Evolutionary conservation across 1,140 invertebrate genomes (phyloP), one percentile per base, ranked within the genome.

Genomic region (Cydia fagiglandana): DNA sequence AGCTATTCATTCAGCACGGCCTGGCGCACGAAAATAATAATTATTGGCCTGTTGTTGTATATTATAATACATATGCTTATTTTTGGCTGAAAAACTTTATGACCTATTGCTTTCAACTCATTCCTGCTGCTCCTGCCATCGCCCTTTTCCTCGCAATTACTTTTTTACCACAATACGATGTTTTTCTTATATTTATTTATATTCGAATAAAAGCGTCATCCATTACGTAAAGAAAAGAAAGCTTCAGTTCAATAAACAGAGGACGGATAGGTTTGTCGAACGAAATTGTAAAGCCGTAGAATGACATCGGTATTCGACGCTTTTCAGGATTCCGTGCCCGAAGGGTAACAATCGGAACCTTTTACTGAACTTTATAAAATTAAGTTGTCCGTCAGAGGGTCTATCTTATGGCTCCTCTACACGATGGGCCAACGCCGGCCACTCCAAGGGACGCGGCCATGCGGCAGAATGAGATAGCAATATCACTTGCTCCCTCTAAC

Each of bases 11-110:
- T 61, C 56, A 17, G 56, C 56, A 24, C n/a, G 56, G 56, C 56
- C 7, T n/a, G 56, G 56, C 56, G 56, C 56, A 61, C 56, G 56
- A 61, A 61, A 61, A 61, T 61, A 56, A 50, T 50, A 56, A 56
- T 56, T 88, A 86, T 86, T 87, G 77, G 83, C 82, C 80, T 81
- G 81, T 81, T 80, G 79, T 84, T 77, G 80, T n/a, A n/a, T n/a
- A n/a, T 77, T 78, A 74, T 61, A 24, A 61, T 4, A 47, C 17
- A 61, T 56, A 56, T 56, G 53, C n/a, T 56, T 56, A 56, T 56
- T n/a, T 53, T 17, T n/a, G n/a, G 6, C 53, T 17, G 9, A 15
- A 17, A 20, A 20, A 56, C 15, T 4, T 53, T 17, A n/a, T 56
- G n/a, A 53, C 5, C 5, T 17, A n/a, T 53, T 53, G 4, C 15